These are phyloP conservation scores for Alosa sapidissima DNA, from an alignment of 2,797 vertebrate genomes.

Conservation along the genomic window DNA sequence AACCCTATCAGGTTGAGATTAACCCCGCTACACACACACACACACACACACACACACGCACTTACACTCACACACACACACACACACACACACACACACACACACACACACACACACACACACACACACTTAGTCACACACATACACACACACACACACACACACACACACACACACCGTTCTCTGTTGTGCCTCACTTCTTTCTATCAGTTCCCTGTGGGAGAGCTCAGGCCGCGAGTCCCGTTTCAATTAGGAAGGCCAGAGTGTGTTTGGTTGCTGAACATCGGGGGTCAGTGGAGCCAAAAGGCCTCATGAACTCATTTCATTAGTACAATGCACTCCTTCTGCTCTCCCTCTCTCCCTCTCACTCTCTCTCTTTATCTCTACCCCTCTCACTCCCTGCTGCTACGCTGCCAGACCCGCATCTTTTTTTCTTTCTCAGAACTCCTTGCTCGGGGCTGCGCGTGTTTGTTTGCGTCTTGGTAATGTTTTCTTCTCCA, in stretches of 20 bases:
- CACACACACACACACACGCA: not conserved
- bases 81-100: not conserved
- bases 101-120: constrained; percentile 16
- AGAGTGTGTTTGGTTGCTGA: constrained; percentile 48
- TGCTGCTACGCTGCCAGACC: not conserved
- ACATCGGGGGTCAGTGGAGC: constrained; percentile 27
- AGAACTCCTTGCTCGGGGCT: not conserved
- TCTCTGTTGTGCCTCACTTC: not conserved
- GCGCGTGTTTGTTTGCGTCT: not conserved
- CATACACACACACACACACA: not conserved
- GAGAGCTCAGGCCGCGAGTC: constrained; percentile 31
- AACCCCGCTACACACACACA: not conserved
- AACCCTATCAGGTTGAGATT: constrained; percentile 12
- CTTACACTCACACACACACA: not conserved
- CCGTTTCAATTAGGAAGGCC: constrained; percentile 49
- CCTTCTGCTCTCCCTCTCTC: constrained; percentile 28
- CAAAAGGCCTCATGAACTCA: constrained; percentile 36
- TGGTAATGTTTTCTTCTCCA: not conserved
- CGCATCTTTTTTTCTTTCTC: not conserved
- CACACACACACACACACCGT: not conserved
- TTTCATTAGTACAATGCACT: constrained; percentile 50
- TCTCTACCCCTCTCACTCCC: not conserved
- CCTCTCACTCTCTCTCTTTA: constrained; percentile 8
- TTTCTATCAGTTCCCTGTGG: constrained; percentile 30
- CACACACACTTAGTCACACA: not conserved